Conservation (phyloP, 1,140 invertebrate species). For the Nixonia krombeini region DNA sequence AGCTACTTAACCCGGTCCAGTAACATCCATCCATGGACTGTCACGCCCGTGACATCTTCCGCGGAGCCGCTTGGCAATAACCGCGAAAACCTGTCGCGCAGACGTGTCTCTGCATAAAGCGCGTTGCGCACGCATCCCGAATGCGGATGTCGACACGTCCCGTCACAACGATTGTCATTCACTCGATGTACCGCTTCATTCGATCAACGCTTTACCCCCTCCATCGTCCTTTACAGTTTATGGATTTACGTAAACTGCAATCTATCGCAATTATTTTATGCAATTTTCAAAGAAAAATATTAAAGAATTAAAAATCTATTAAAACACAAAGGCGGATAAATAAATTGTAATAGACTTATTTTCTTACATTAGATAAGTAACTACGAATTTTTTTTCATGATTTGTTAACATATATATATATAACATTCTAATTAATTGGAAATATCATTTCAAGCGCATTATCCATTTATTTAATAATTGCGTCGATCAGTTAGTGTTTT, state of each 20-base stretch:
- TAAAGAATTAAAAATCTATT: too few relatives aligned
- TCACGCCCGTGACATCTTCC: conserved; percentile 61
- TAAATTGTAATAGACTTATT: too few relatives aligned
- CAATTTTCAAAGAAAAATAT: too few relatives aligned
- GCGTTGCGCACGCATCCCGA: background rate
- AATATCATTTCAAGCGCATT: too few relatives aligned
- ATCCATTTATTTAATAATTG: too few relatives aligned
- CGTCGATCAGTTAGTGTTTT: too few relatives aligned
- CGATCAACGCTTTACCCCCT: conserved; percentile 5
- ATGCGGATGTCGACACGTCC: conserved; percentile 6
- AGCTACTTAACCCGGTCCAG: conserved; percentile 71
- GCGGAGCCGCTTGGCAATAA: conserved; percentile 18
- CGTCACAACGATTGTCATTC: conserved; percentile 22
- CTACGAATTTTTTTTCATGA: too few relatives aligned
- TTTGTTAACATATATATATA: too few relatives aligned
- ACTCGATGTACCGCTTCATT: conserved; percentile 6
- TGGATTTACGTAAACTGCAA: background rate
- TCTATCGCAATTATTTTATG: background rate
- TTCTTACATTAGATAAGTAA: too few relatives aligned
- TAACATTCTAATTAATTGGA: too few relatives aligned
- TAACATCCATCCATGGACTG: conserved; percentile 65
- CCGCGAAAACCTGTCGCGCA: conserved; percentile 10
- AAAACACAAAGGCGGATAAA: too few relatives aligned
- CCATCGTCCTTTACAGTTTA: background rate
- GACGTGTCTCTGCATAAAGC: conserved; percentile 2